Evolutionary conservation across 2,888 invertebrate species (phyloP).

Genomic region (Epirrhoe tristata): DNA sequence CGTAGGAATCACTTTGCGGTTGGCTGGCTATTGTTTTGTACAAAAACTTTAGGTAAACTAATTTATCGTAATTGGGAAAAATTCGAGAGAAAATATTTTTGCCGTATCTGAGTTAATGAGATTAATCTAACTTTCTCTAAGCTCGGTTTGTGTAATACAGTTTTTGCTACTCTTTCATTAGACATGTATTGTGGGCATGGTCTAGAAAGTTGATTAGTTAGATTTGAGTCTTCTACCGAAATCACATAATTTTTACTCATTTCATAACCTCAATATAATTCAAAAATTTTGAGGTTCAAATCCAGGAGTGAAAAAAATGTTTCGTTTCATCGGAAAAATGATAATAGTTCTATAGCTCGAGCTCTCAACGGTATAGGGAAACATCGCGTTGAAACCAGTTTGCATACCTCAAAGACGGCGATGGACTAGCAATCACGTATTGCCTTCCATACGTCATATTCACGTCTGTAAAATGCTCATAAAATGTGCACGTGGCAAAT

Average conservation of each 20-base stretch:
- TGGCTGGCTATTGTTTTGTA: slow-evolving; percentile 46
- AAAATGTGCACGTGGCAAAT: too few species aligned
- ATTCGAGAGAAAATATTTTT: slow-evolving; percentile 38
- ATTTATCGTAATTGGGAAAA: slow-evolving; percentile 46
- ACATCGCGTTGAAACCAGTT: too few species aligned
- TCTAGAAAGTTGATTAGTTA: not conserved
- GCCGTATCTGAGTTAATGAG: slow-evolving; percentile 28
- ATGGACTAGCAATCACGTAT: too few species aligned
- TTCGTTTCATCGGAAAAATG: too few species aligned
- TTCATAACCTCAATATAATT: too few species aligned
- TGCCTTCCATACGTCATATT: too few species aligned
- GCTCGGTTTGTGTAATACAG: slow-evolving; percentile 13
- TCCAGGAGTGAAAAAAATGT: too few species aligned
- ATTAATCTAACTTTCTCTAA: slow-evolving; percentile 34
- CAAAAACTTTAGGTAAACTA: slow-evolving; percentile 44
- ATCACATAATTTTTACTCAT: not conserved
- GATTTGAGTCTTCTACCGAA: not conserved
- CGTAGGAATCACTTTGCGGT: slow-evolving; percentile 47
- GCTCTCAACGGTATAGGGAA: too few species aligned
- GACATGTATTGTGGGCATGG: not conserved
- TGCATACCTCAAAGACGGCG: too few species aligned
- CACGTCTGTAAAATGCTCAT: too few species aligned
- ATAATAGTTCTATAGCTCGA: too few species aligned
- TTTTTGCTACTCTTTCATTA: slow-evolving; percentile 19
- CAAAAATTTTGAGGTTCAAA: too few species aligned